A percentile compares a stretch with the other conserved stretches of the same genome.
Evolutionary conservation across 1,140 invertebrate species (phyloP).

Genomic region (Drosophila asahinai): DNA sequence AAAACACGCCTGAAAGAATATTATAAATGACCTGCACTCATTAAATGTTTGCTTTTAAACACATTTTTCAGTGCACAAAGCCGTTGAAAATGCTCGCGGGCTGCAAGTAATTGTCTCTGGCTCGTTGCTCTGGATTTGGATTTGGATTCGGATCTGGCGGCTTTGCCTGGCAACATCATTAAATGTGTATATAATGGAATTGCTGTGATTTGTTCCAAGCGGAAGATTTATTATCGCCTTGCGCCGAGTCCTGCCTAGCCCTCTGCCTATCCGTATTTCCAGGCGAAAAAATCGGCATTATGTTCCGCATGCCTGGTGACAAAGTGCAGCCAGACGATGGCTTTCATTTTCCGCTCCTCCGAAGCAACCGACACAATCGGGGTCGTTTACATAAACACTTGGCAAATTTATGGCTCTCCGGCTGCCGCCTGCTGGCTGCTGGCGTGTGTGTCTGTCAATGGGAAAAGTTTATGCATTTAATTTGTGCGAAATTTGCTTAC

Average conservation of each 20-base stretch:
- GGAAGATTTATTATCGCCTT: conserved; percentile 76
- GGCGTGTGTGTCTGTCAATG: conserved; percentile 61
- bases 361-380: conserved; percentile 58
- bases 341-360: conserved; percentile 25
- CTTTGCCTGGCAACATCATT: conserved; percentile 70
- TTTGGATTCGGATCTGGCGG: conserved; percentile 51
- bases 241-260: conserved; percentile 9
- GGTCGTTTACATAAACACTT: conserved; percentile 78
- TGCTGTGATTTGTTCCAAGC: conserved; percentile 79
- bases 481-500: conserved; percentile 77
- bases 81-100: conserved; percentile 73
- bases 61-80: conserved; percentile 34
- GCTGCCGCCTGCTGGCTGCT: not conserved
- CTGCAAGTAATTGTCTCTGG: conserved; percentile 81
- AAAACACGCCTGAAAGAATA: not conserved
- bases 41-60: not conserved
- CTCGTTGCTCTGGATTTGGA: conserved; percentile 61
- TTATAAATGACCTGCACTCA: not conserved
- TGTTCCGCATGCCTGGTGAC: conserved; percentile 76
- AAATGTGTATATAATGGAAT: conserved; percentile 80
- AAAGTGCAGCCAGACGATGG: conserved; percentile 72
- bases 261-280: conserved; percentile 55
- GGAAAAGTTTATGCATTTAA: conserved; percentile 79
- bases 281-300: conserved; percentile 78
- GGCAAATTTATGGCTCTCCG: conserved; percentile 66